A percentile compares a stretch with the other conserved stretches of the same genome.
These are phyloP conservation scores for Amphipyra berbera DNA, from an alignment of 2,888 invertebrate species.

Conservation along the genomic window DNA sequence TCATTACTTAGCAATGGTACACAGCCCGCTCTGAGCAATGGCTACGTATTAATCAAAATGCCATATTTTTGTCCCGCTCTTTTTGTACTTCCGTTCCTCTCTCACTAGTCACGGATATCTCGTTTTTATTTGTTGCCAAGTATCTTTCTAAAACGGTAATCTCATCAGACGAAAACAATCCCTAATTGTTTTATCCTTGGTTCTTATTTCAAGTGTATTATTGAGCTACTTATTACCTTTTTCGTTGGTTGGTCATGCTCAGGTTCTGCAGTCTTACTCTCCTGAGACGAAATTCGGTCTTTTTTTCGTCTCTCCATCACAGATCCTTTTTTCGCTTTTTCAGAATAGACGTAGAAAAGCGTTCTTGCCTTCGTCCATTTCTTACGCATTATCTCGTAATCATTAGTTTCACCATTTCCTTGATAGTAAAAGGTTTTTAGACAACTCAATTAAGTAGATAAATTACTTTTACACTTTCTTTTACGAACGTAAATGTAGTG, in stretches of 20 bases:
- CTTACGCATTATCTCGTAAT: constrained; percentile 88
- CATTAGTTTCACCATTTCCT: constrained; percentile 84
- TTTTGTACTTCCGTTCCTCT: constrained; percentile 75
- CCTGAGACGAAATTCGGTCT: constrained; percentile 88
- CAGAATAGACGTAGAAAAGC: constrained; percentile 84
- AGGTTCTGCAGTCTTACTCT: constrained; percentile 88
- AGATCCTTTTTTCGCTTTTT: constrained; percentile 87
- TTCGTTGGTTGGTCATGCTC: constrained; percentile 61
- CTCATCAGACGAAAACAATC: constrained; percentile 56
- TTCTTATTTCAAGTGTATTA: constrained; percentile 43
- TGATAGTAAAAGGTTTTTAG: constrained; percentile 79
- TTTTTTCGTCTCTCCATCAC: constrained; percentile 87
- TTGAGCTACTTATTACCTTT: constrained; percentile 64
- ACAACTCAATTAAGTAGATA: constrained; percentile 78
- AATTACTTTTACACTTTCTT: constrained; percentile 67
- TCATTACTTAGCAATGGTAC: constrained; percentile 90
- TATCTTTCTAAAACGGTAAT: constrained; percentile 65
- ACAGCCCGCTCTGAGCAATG: constrained; percentile 90
- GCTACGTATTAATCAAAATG: constrained; percentile 90
- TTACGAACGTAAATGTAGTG: constrained; percentile 21
- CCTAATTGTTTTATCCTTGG: constrained; percentile 49
- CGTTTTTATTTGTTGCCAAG: constrained; percentile 75
- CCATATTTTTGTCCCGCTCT: constrained; percentile 85
- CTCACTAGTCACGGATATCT: constrained; percentile 86
- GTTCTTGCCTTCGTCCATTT: constrained; percentile 84